Evolutionary conservation across 1,140 invertebrate genomes (phyloP).

Genomic region (Drosophila punjabiensis): DNA sequence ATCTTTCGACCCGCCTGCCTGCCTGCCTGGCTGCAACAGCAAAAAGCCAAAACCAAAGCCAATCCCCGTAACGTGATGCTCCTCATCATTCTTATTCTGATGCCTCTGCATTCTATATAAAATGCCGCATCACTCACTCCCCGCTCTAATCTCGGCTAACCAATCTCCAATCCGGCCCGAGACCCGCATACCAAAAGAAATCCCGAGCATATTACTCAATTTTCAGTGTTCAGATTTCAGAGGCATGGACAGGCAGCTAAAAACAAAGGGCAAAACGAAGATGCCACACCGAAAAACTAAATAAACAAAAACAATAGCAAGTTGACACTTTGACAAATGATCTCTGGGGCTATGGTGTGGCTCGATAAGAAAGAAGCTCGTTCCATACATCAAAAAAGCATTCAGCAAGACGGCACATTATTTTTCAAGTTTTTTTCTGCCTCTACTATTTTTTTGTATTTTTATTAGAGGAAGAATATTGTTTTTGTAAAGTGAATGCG

Average conservation of each 20-base stretch:
- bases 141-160: constrained; percentile 68
- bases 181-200: constrained; percentile 44
- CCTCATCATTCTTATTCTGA: constrained; percentile 39
- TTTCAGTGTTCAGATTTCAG: constrained; percentile 73
- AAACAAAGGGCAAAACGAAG: constrained; percentile 46
- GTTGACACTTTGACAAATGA: constrained; percentile 79
- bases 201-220: constrained; percentile 73
- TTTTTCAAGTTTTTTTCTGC: constrained; percentile 28
- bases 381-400: constrained; percentile 62
- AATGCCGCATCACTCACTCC: constrained; percentile 63
- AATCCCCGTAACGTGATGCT: constrained; percentile 38
- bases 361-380: constrained; percentile 59
- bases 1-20: constrained; percentile 19
- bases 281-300: constrained; percentile 68
- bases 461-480: constrained; percentile 2
- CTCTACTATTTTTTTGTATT: too few species aligned
- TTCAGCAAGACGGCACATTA: constrained; percentile 42
- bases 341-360: constrained; percentile 22
- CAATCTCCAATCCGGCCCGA: constrained; percentile 41
- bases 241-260: constrained; percentile 22
- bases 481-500: constrained; percentile 30
- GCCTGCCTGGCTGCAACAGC: constrained; percentile 5
- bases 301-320: constrained; percentile 49
- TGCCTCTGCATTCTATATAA: constrained; percentile 32
- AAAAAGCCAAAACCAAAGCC: constrained; percentile 19